phyloP scores from a whole-genome alignment of 2,888 invertebrate genomes.

The Cetonia aurata region DNA sequence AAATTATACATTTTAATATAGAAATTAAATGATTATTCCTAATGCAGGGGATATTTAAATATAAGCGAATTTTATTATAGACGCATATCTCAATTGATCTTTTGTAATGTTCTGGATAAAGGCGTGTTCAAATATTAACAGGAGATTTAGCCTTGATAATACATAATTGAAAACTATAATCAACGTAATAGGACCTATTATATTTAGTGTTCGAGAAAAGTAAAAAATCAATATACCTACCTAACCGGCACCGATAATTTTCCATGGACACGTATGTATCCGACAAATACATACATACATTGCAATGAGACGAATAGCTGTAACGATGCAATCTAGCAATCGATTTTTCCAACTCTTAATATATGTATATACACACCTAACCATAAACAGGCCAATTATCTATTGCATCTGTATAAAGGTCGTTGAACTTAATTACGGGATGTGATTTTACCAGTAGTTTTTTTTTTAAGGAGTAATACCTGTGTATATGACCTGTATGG shows the following conservation, averaged over 20 bases:
- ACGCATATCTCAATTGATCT: not conserved
- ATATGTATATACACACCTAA: too few relatives aligned
- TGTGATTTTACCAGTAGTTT: not conserved
- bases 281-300: too few relatives aligned
- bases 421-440: too few relatives aligned
- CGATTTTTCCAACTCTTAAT: too few relatives aligned
- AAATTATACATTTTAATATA: too few relatives aligned
- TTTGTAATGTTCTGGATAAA: constrained; percentile 20
- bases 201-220: constrained; percentile 9
- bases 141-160: constrained; percentile 26
- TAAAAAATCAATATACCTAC: constrained; percentile 22
- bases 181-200: constrained; percentile 25
- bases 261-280: constrained; percentile 4
- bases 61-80: not conserved
- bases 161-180: constrained; percentile 29
- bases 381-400: too few relatives aligned
- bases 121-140: constrained; percentile 33
- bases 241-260: constrained; percentile 13
- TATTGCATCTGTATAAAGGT: too few relatives aligned
- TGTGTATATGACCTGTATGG: too few relatives aligned
- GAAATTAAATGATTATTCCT: too few relatives aligned
- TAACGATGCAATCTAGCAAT: too few relatives aligned
- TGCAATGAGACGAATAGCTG: too few relatives aligned
- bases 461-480: not conserved
- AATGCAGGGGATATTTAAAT: too few relatives aligned